Evolutionary conservation across 2,888 invertebrate genomes (phyloP).

Genomic region (Hemicrepidius hirtus): DNA sequence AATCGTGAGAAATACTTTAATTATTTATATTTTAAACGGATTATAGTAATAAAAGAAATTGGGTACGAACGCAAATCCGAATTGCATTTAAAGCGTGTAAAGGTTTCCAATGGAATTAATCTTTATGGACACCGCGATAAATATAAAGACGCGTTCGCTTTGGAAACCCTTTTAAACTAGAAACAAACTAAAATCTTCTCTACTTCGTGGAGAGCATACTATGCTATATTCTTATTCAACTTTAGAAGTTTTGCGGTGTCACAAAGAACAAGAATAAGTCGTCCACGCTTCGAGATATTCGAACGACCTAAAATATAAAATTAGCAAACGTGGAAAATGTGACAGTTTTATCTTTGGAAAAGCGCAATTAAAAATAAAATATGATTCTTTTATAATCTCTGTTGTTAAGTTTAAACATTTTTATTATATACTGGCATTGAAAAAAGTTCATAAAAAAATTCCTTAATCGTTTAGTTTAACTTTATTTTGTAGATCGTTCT

Average conservation of each 20-base stretch:
- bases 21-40: background rate
- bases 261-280: slow-evolving; percentile 28
- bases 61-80: background rate
- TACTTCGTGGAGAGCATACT: background rate
- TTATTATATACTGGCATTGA: no score
- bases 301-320: slow-evolving; percentile 18
- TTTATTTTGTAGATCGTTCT: background rate
- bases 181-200: slow-evolving; percentile 10
- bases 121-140: background rate
- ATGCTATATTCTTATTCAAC: slow-evolving; percentile 24
- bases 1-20: background rate
- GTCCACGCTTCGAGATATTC: slow-evolving; percentile 27
- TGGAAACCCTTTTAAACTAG: slow-evolving; percentile 2
- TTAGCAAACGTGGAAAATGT: slow-evolving; percentile 11
- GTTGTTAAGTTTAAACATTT: no score
- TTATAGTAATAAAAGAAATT: background rate
- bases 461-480: background rate
- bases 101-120: background rate
- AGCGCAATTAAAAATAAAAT: background rate
- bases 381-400: no score
- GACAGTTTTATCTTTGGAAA: no score
- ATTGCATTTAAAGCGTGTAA: background rate
- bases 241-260: slow-evolving; percentile 15
- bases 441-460: no score
- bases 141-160: background rate